Percentiles rank a stretch among this genome's conserved stretches.
Conservation (phyloP, 2,888 invertebrate species). For the Salpingus planirostris region DNA sequence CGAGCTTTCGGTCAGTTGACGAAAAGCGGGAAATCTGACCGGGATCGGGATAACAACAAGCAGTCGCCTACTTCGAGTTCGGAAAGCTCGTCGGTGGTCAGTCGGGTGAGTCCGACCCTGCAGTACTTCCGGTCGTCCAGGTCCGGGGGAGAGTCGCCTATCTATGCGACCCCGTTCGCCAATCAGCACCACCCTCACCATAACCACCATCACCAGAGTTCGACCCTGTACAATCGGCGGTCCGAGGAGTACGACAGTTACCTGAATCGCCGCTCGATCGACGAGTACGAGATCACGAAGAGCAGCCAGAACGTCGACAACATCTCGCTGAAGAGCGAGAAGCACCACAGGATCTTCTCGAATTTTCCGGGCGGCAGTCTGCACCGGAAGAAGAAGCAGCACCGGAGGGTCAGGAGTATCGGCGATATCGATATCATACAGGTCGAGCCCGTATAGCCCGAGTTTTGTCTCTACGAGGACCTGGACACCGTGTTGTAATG, state of each 20-base stretch:
- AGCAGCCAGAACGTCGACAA: constrained; percentile 18
- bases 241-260: constrained; percentile 42
- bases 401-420: constrained; percentile 62
- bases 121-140: constrained; percentile 41
- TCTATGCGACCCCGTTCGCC: constrained; percentile 33
- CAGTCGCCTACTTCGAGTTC: constrained; percentile 61
- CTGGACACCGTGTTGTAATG: too few relatives aligned
- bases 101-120: constrained; percentile 43
- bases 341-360: constrained; percentile 14
- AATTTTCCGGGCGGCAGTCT: constrained; percentile 41
- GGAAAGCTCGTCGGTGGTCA: constrained; percentile 51
- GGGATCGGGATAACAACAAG: constrained; percentile 41
- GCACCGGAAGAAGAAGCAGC: constrained; percentile 46
- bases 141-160: constrained; percentile 37
- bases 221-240: constrained; percentile 22
- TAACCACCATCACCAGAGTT: too few relatives aligned
- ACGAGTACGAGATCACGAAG: constrained; percentile 25
- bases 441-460: constrained; percentile 31
- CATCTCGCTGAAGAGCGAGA: constrained; percentile 16
- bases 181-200: constrained; percentile 19
- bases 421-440: constrained; percentile 61
- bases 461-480: too few relatives aligned
- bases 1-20: constrained; percentile 56
- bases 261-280: constrained; percentile 20
- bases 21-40: constrained; percentile 37